Base-by-base conservation (phyloP, 1,140 invertebrate species). In the Eupristina koningsbergeri region DNA sequence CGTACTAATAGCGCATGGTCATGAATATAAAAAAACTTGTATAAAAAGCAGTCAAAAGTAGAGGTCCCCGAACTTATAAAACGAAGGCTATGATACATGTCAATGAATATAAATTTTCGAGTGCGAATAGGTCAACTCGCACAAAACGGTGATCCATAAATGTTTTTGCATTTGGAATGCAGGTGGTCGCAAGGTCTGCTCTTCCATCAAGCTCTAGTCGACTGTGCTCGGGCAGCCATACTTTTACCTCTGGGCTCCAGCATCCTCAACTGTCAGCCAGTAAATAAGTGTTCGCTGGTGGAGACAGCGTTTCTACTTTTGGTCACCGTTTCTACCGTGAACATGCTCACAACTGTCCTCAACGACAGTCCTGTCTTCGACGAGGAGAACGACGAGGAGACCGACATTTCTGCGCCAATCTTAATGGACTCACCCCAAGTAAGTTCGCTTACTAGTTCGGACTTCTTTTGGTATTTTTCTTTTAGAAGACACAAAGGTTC, bases 361-460 rank as follows among this genome's bases (percentile, higher is more conserved):
- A 98, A 98, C 92, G 97, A 98, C 91, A 97, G 96, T 75, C 97
- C 97, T 11, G 95, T 97, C 71, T 96, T 97, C 89, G 96, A 96
- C 0, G 96, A 96, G 1, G 95, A 96, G 86, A 95, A 95, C 86
- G 95, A 96, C 85, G 95, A 95, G 80, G 95, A 95, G 84, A 93
- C 93, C 26, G 94, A 95, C 88, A 92, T 94, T 71, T 94, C 94
- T 3, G 94, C 94, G 5, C 95, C 95, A 5, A 90, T 96, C 76
- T 93, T 97, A 67, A 95, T 96, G 94, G 96, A 97, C 89, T 96
- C 95, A 64, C 96, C 96, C 0, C 94, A 95, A 93, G 94, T 93
- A 86, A 36, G 8, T 41, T 31, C 67, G 19, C 1, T 26, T 11
- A 9, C 39, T 19, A 5, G 22, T 26, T 0, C 53, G 22, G 1